phyloP scores from a whole-genome alignment of 2,797 vertebrate species.

The Serranus cabrilla region DNA sequence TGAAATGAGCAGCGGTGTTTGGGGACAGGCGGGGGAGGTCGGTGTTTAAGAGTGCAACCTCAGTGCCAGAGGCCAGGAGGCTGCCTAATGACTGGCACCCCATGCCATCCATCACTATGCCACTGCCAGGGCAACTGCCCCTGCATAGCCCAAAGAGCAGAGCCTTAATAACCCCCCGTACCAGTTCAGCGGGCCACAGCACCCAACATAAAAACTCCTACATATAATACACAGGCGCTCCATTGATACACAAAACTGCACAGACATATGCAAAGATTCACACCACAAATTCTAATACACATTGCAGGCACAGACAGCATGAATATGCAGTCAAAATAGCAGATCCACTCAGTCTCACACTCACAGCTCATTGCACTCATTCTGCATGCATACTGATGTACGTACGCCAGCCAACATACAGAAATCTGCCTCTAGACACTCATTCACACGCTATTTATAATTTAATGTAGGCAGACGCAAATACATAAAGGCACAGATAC shows the following conservation, averaged over 20 bases:
- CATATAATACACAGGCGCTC: slow-evolving; percentile 29
- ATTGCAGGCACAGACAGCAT: slow-evolving; percentile 58
- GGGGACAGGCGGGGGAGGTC: slow-evolving; percentile 81
- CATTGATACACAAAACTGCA: slow-evolving; percentile 23
- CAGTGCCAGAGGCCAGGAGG: slow-evolving; percentile 86
- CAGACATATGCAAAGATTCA: slow-evolving; percentile 44
- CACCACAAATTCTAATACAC: slow-evolving; percentile 41
- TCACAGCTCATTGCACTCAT: slow-evolving; percentile 77
- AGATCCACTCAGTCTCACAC: slow-evolving; percentile 67
- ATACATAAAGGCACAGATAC: slow-evolving; percentile 63
- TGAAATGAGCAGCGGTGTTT: slow-evolving; percentile 86
- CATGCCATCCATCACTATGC: slow-evolving; percentile 85
- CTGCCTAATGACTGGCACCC: slow-evolving; percentile 87
- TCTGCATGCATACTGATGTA: slow-evolving; percentile 75
- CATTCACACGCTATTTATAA: slow-evolving; percentile 80
- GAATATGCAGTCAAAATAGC: slow-evolving; percentile 72
- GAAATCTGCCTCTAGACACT: slow-evolving; percentile 80
- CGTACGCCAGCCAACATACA: slow-evolving; percentile 62
- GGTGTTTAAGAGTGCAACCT: slow-evolving; percentile 86
- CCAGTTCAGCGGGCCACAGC: slow-evolving; percentile 50
- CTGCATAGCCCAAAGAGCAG: slow-evolving; percentile 66
- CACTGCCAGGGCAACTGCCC: slow-evolving; percentile 81
- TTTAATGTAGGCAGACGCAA: slow-evolving; percentile 71
- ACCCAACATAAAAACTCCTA: slow-evolving; percentile 34
- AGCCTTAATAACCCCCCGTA: slow-evolving; percentile 78